A percentile compares a stretch with the other conserved stretches of the same genome.
Evolutionary conservation across 2,888 invertebrate species (phyloP).

Genomic region (Darwinula stevensoni): DNA sequence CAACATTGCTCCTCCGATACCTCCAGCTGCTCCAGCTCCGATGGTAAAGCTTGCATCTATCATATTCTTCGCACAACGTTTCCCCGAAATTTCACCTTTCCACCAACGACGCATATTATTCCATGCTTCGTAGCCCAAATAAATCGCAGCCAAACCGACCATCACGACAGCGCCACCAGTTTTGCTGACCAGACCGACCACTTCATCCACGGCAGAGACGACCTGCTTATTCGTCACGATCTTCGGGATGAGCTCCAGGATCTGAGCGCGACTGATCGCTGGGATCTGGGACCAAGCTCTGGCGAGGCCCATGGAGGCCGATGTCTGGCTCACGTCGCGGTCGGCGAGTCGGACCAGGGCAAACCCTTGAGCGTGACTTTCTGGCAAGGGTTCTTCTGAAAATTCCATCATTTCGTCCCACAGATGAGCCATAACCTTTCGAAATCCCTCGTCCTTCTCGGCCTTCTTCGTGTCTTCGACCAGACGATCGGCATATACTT

Average conservation of each 20-base stretch:
- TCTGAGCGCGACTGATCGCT: background rate
- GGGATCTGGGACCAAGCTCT: slow-evolving; percentile 3
- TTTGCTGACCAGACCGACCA: slow-evolving; percentile 3
- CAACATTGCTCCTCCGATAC: too few relatives aligned
- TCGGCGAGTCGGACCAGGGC: too few relatives aligned
- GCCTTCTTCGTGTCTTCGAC: slow-evolving; percentile 5
- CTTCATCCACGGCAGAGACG: slow-evolving; percentile 1
- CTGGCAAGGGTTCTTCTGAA: too few relatives aligned
- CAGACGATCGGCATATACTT: slow-evolving; percentile 4
- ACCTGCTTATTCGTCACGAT: slow-evolving; percentile 4
- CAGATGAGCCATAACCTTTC: background rate
- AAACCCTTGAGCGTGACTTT: background rate
- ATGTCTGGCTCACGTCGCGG: background rate
- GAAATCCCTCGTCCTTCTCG: slow-evolving; percentile 5
- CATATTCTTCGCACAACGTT: too few relatives aligned
- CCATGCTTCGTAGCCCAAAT: background rate
- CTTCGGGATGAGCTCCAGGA: background rate
- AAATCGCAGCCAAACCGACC: slow-evolving; percentile 1
- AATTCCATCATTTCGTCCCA: slow-evolving; percentile 3
- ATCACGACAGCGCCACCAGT: slow-evolving; percentile 4
- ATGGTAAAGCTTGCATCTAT: too few relatives aligned
- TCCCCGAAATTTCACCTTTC: too few relatives aligned
- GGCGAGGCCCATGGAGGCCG: background rate
- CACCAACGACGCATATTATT: background rate
- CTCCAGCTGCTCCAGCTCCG: too few relatives aligned